These are phyloP conservation scores for Agrochola circellaris DNA, from an alignment of 2,888 invertebrate genomes.

Conservation along the genomic window DNA sequence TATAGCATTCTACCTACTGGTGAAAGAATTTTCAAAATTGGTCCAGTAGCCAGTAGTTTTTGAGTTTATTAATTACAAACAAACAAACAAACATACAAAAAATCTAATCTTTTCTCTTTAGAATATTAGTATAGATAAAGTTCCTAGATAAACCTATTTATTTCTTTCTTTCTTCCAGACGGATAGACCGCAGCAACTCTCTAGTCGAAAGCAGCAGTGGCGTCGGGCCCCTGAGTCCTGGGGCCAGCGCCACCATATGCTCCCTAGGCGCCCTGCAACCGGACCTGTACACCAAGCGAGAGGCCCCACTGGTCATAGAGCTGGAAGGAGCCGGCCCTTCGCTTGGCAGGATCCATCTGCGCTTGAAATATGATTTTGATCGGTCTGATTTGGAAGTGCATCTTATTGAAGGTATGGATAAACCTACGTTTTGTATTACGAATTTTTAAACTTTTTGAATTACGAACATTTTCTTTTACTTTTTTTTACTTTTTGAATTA, in stretches of 20 bases:
- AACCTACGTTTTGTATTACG: not conserved
- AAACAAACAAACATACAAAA: no score
- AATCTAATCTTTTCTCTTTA: no score
- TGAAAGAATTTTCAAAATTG: no score
- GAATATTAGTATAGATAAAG: not conserved
- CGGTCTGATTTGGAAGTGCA: conserved; percentile 97
- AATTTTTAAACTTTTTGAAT: no score
- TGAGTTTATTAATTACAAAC: no score
- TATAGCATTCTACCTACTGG: no score
- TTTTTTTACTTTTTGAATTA: no score
- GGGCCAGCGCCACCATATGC: conserved; percentile 84
- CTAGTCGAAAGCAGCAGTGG: conserved; percentile 88
- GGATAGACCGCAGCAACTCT: conserved; percentile 90
- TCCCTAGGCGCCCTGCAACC: conserved; percentile 95
- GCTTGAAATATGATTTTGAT: conserved; percentile 97
- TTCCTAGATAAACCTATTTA: not conserved
- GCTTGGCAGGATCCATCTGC: conserved; percentile 95
- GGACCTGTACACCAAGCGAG: conserved; percentile 95
- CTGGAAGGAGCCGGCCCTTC: conserved; percentile 92
- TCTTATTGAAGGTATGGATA: conserved; percentile 94
- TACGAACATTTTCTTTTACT: no score
- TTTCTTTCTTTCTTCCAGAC: conserved; percentile 73
- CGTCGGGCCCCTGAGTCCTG: conserved; percentile 84
- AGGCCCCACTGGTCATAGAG: conserved; percentile 94
- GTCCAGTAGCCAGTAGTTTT: no score